phyloP scores from a whole-genome alignment of 2,888 invertebrate species.

The Caenorhabditis japonica region DNA sequence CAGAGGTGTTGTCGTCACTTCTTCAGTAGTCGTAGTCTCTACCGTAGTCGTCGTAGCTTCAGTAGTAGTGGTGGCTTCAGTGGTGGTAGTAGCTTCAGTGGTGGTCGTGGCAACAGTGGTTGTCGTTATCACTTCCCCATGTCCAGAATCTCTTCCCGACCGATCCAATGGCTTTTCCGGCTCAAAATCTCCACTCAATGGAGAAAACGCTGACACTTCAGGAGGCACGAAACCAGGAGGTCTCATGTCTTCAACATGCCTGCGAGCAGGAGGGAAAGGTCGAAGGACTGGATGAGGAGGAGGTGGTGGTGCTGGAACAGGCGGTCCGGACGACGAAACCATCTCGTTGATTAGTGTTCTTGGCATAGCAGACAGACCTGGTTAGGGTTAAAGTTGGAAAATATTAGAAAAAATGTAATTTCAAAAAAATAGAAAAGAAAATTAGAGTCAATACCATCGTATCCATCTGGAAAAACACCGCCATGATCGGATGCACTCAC shows the following conservation, averaged over 20 bases:
- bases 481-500: slow-evolving; percentile 18
- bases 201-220: slow-evolving; percentile 24
- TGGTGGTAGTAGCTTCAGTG: slow-evolving; percentile 9
- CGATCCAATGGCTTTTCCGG: slow-evolving; percentile 17
- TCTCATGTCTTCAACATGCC: slow-evolving; percentile 24
- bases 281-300: not conserved
- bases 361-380: slow-evolving; percentile 53
- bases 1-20: not conserved
- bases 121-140: slow-evolving; percentile 7
- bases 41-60: slow-evolving; percentile 16
- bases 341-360: slow-evolving; percentile 45
- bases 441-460: slow-evolving; percentile 56
- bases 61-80: slow-evolving; percentile 4
- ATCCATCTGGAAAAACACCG: slow-evolving; percentile 53
- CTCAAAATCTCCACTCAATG: slow-evolving; percentile 51
- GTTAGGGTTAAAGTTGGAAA: slow-evolving; percentile 31
- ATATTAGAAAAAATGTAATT: too few species aligned
- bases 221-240: slow-evolving; percentile 41
- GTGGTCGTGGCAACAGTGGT: slow-evolving; percentile 12
- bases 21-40: slow-evolving; percentile 7
- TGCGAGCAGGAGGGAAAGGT: slow-evolving; percentile 23
- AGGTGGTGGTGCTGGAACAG: slow-evolving; percentile 5
- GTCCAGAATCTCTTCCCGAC: slow-evolving; percentile 35
- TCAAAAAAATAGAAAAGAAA: too few species aligned
- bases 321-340: slow-evolving; percentile 28